Evolutionary conservation across 2,797 vertebrate species (phyloP).

Genomic region (Sarcoramphus papa): DNA sequence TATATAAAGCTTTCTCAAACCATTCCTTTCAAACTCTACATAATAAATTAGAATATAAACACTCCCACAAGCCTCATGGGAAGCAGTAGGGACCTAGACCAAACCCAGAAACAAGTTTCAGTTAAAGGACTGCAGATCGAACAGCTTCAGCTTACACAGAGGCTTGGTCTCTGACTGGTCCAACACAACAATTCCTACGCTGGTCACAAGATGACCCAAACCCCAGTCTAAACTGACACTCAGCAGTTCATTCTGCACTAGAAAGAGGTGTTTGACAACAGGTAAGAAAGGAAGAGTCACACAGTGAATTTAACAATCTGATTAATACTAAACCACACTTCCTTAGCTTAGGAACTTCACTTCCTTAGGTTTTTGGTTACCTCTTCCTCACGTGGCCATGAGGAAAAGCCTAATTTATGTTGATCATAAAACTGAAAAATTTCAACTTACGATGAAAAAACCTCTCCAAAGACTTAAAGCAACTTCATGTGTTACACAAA

Average conservation of each 20-base stretch:
- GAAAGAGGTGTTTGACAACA: neutral
- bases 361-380: neutral
- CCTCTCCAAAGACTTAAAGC: neutral
- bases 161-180: neutral
- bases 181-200: neutral
- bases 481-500: neutral
- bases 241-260: neutral
- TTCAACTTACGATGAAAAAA: neutral
- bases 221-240: neutral
- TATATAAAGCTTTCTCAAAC: neutral
- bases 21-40: neutral
- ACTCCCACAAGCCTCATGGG: neutral
- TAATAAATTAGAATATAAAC: neutral
- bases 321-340: neutral
- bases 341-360: neutral
- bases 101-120: neutral
- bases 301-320: neutral
- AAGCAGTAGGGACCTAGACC: neutral
- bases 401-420: neutral
- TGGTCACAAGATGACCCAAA: neutral
- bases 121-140: neutral
- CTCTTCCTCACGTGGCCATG: fast-evolving
- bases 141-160: neutral
- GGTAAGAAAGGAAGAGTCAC: neutral
- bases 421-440: neutral